Evolutionary conservation across 2,113 vertebrate genomes (phyloP).

Genomic region (Rhabdomys dilectus): DNA sequence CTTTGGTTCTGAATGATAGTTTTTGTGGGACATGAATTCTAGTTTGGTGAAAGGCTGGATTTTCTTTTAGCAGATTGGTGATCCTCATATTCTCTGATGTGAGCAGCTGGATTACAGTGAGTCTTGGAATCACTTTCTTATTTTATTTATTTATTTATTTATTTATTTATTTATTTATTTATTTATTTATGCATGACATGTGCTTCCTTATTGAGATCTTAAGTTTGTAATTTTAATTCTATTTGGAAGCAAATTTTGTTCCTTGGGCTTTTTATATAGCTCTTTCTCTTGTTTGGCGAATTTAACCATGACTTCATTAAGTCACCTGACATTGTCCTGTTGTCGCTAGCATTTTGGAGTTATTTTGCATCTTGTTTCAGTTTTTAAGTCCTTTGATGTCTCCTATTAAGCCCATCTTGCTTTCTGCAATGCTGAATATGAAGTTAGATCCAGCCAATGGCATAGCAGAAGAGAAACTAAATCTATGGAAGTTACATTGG

Average conservation of each 20-base stretch:
- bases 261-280: neutral
- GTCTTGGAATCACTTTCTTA: neutral
- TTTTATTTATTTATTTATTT: neutral
- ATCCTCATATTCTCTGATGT: neutral
- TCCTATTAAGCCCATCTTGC: neutral
- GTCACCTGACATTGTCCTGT: neutral
- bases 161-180: neutral
- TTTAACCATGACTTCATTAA: too few relatives aligned
- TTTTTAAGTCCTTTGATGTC: neutral
- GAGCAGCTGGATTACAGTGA: neutral
- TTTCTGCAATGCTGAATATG: neutral
- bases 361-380: neutral
- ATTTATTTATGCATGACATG: neutral
- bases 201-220: neutral
- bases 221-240: neutral
- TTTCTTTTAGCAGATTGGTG: neutral
- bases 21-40: neutral
- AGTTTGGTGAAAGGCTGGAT: neutral
- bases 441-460: neutral
- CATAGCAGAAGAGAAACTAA: neutral
- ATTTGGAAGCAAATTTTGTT: neutral
- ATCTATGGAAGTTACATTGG: neutral
- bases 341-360: neutral
- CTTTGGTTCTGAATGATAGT: neutral
- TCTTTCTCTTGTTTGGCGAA: neutral